A percentile compares a stretch with the other conserved stretches of the same genome.
These are phyloP conservation scores for Saguinus midas DNA, from an alignment of 2,113 vertebrate genomes.

Conservation along the genomic window DNA sequence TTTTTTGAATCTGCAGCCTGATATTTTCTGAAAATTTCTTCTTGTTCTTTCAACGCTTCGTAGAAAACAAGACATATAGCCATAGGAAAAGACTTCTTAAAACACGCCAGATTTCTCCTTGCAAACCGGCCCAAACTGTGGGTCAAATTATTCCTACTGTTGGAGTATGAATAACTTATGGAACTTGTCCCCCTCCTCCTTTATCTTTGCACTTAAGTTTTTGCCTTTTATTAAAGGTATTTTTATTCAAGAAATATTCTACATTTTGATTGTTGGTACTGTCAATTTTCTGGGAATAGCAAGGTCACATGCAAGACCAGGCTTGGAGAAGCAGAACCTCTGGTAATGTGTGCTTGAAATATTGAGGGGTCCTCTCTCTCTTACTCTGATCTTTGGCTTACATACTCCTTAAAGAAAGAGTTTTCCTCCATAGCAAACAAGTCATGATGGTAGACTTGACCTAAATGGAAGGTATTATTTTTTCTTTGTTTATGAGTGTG, in stretches of 20 bases:
- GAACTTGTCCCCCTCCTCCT: accelerated
- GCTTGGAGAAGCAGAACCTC: background rate
- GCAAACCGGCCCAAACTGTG: background rate
- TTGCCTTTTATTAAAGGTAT: background rate
- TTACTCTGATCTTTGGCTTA: background rate
- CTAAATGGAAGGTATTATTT: background rate
- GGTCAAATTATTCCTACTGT: background rate
- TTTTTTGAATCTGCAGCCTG: background rate
- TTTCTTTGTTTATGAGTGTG: background rate
- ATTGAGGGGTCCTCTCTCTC: background rate
- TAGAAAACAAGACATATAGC: background rate
- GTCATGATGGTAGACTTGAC: background rate
- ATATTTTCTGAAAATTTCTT: background rate
- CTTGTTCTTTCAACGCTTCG: background rate
- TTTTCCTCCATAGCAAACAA: background rate
- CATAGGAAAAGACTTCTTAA: background rate
- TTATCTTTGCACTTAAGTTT: background rate
- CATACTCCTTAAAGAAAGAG: background rate
- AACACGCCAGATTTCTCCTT: background rate
- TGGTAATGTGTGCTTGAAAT: background rate
- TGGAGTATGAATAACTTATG: background rate
- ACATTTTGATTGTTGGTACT: background rate
- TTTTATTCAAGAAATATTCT: background rate
- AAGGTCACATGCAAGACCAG: background rate
- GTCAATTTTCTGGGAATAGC: background rate